Evolutionary conservation across 2,113 vertebrate species (phyloP).

Genomic region (Platichthys flesus): DNA sequence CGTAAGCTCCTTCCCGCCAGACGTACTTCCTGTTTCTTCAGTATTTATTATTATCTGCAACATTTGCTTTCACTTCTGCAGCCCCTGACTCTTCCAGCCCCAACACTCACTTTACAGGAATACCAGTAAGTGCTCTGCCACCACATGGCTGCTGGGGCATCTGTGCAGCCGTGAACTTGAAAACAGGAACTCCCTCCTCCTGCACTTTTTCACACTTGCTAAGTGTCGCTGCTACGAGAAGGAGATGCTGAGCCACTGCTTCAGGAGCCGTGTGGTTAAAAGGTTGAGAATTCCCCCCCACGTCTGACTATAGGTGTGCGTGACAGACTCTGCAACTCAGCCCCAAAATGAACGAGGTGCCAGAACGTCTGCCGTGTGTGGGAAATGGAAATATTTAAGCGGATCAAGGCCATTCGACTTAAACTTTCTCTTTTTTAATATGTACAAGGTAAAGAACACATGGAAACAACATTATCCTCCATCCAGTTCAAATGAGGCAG

Average conservation of each 20-base stretch:
- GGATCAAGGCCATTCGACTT: background rate
- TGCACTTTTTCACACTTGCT: background rate
- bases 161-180: background rate
- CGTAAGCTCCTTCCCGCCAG: background rate
- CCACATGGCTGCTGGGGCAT: background rate
- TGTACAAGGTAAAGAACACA: background rate
- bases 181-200: conserved; percentile 31
- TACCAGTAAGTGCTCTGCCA: conserved; percentile 18
- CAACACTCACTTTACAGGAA: background rate
- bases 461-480: background rate
- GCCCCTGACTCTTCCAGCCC: background rate
- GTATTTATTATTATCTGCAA: background rate
- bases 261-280: conserved; percentile 24
- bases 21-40: conserved; percentile 36
- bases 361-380: background rate
- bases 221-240: background rate
- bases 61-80: conserved; percentile 61
- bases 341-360: background rate
- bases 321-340: background rate
- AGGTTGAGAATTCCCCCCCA: conserved; percentile 47
- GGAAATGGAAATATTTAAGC: background rate
- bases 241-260: background rate
- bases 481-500: background rate
- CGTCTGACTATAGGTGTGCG: background rate
- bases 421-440: background rate